Base-by-base conservation (phyloP, 2,888 invertebrate species). In the Saturnia japonica region DNA sequence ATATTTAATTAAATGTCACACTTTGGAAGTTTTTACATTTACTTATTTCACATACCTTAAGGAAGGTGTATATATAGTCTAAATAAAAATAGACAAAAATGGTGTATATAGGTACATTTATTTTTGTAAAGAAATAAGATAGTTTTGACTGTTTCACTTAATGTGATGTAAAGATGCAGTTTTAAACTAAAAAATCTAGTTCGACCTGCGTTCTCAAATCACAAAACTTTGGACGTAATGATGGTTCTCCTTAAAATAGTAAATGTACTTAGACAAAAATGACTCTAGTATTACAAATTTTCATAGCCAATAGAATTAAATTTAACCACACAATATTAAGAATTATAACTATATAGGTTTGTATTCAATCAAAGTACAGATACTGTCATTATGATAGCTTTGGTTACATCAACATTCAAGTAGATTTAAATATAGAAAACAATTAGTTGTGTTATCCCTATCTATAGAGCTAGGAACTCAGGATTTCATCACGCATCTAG, bases 1-100 rank as follows among this genome's bases (percentile, higher is more conserved):
- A 64, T 64, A 60, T 28, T 60, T 12, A 40, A 64, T 40, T 40
- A 40, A 64, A 64, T 64, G 40, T 64, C 64, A 62, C 34, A 7
- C 12, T 34, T 64, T 64, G 40, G 16, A n/a, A 0, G 40, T 64
- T 11, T 9, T 40, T 64, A n/a, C n/a, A n/a, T n/a, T n/a, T n/a
- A 8, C 2, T 1, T 40, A 64, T 64, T 64, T 40, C 12, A 8
- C 19, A 1, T 40, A n/a, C 40, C 12, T 2, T 34, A 34, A 34
- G 34, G 6, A 34, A 34, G 64, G 40, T 64, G 64, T n/a, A 64
- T 9, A 40, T 1, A 28, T 14, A 1, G n/a, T n/a, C n/a, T n/a
- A 28, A 62, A 34, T 12, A 62, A 28, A 34, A 34, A 62, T 62
- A 28, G 1, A 3, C 7, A 4, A 54, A 22, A 22, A 25, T 54